Conservation (phyloP, 1,140 invertebrate genomes). For the Rhysida immarginata region DNA sequence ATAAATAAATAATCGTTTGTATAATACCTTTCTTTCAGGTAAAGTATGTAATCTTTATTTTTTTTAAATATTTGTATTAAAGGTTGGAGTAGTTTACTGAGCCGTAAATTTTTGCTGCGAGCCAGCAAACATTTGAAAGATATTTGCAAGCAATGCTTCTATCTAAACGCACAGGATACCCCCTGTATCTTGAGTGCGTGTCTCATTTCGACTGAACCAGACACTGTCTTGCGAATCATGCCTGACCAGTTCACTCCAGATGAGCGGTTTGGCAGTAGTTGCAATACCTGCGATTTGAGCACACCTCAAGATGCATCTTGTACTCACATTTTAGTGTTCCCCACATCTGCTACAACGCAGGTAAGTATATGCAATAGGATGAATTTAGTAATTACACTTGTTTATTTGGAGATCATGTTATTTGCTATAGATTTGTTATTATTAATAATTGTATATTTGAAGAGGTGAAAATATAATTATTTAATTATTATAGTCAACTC, state of each 20-base stretch:
- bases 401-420: neutral
- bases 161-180: constrained; percentile 58
- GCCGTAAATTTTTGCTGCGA: constrained; percentile 72
- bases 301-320: constrained; percentile 88
- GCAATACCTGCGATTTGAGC: constrained; percentile 37
- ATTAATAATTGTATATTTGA: constrained; percentile 2
- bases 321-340: constrained; percentile 97
- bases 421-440: neutral
- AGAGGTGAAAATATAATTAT: no score
- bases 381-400: neutral
- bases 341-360: constrained; percentile 90
- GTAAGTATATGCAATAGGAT: constrained; percentile 32
- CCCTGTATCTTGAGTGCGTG: constrained; percentile 92
- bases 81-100: constrained; percentile 86
- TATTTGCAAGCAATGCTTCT: constrained; percentile 71
- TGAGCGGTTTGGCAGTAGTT: constrained; percentile 56
- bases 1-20: no score
- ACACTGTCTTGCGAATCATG: constrained; percentile 82
- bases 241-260: constrained; percentile 73
- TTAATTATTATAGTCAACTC: constrained; percentile 49
- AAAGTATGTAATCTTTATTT: no score
- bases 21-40: no score
- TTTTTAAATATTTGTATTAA: constrained; percentile 14
- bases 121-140: constrained; percentile 78
- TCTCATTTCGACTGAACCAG: constrained; percentile 89